A percentile compares a stretch with the other conserved stretches of the same genome.
These are phyloP conservation scores for Nasonia oneida DNA, from an alignment of 2,888 invertebrate genomes.

Conservation along the genomic window DNA sequence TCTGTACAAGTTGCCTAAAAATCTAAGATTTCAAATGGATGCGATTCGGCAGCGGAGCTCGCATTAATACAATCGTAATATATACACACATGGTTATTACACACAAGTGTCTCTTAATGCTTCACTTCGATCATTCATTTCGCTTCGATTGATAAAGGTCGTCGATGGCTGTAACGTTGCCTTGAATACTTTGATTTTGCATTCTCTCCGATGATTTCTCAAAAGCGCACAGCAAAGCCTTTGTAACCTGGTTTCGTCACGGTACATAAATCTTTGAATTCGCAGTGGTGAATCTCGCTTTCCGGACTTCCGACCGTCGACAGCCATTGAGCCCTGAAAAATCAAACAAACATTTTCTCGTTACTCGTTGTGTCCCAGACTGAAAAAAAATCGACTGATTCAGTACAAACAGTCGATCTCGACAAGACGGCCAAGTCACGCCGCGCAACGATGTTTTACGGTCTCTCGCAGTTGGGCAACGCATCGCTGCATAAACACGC, in stretches of 20 bases:
- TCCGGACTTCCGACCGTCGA: slow-evolving; percentile 91
- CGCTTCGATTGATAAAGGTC: background rate
- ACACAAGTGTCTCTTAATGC: slow-evolving; percentile 25
- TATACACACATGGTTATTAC: slow-evolving; percentile 46
- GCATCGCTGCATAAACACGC: background rate
- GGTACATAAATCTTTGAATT: slow-evolving; percentile 90
- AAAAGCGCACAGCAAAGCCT: slow-evolving; percentile 92
- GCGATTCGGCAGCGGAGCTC: background rate
- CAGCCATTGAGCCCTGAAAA: slow-evolving; percentile 89
- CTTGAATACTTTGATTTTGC: background rate
- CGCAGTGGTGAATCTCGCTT: slow-evolving; percentile 90
- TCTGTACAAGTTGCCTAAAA: slow-evolving; percentile 44
- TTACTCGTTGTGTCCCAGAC: background rate
- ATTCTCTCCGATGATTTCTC: slow-evolving; percentile 73
- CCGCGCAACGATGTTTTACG: background rate
- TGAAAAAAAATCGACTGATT: background rate
- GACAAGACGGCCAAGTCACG: background rate
- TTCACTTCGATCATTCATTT: background rate
- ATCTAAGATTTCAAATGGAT: slow-evolving; percentile 6
- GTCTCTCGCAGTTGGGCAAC: background rate
- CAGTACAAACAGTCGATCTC: too few species aligned
- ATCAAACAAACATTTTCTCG: slow-evolving; percentile 22
- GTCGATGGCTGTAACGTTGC: background rate
- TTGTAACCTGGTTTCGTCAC: slow-evolving; percentile 85
- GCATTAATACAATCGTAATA: slow-evolving; percentile 23